Conservation (phyloP, 1,140 invertebrate genomes). For the Lasioglossum albipes region DNA sequence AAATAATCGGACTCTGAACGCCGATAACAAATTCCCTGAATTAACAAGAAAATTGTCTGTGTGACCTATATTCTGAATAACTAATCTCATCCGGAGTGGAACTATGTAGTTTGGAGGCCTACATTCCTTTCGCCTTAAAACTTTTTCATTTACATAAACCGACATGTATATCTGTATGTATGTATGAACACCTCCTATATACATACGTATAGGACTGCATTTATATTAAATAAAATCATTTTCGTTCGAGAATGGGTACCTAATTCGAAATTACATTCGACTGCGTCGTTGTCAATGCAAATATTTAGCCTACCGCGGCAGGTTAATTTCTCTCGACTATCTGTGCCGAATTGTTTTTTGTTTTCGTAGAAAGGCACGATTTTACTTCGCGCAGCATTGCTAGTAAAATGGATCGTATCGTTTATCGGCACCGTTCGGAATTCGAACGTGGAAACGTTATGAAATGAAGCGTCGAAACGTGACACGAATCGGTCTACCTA, state of each 20-base stretch:
- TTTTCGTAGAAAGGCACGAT: background rate
- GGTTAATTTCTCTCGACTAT: background rate
- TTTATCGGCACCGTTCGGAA: constrained; percentile 36
- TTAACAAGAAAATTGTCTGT: background rate
- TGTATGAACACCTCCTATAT: background rate
- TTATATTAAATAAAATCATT: background rate
- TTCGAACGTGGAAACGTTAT: constrained; percentile 50
- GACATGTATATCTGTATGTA: background rate
- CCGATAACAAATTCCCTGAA: background rate
- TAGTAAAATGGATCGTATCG: background rate
- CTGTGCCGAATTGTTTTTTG: background rate
- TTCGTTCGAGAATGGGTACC: background rate
- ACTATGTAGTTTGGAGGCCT: background rate
- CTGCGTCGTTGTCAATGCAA: background rate
- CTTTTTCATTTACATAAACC: background rate
- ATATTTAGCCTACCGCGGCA: background rate
- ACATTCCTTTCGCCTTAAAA: background rate
- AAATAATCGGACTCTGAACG: background rate
- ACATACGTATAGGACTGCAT: background rate
- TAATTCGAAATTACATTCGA: background rate
- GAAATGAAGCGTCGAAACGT: constrained; percentile 18
- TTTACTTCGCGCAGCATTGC: background rate
- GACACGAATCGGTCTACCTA: constrained; percentile 35
- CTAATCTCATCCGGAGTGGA: background rate
- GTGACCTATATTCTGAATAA: constrained; percentile 22